Percentiles rank a stretch among this genome's conserved stretches.
Conservation (phyloP, 2,888 invertebrate genomes). For the Pteria penguin region DNA sequence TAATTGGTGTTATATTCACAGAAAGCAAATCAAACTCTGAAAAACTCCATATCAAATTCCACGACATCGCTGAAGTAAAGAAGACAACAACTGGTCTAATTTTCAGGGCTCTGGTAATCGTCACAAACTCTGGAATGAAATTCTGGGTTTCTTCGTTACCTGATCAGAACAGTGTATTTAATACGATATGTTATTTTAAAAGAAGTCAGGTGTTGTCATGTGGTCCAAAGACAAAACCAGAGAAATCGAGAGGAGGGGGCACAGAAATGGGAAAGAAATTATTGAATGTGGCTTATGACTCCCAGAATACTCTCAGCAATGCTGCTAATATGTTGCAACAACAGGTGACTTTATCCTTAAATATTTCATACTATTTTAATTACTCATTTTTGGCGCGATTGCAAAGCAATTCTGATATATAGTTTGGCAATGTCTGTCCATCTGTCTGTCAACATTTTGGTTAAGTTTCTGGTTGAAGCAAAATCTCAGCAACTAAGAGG, state of each 20-base stretch:
- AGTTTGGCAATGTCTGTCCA: too few species aligned
- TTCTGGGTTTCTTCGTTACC: conserved; percentile 70
- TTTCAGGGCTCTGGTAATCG: conserved; percentile 63
- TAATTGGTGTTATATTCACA: conserved; percentile 50
- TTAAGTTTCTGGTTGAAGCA: too few species aligned
- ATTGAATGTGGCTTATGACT: conserved; percentile 62
- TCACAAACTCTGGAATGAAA: conserved; percentile 47
- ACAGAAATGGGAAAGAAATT: conserved; percentile 64
- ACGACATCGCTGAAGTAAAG: conserved; percentile 57
- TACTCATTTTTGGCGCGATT: too few species aligned
- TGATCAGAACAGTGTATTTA: conserved; percentile 58
- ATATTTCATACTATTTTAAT: too few species aligned
- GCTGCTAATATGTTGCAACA: conserved; percentile 59
- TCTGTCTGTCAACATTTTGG: too few species aligned
- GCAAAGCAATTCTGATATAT: too few species aligned
- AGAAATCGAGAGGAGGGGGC: neutral
- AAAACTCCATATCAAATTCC: conserved; percentile 44
- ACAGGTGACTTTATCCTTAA: too few species aligned
- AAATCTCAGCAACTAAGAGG: too few species aligned
- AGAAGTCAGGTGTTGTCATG: conserved; percentile 39
- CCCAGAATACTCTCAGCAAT: conserved; percentile 61
- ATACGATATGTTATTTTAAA: conserved; percentile 63
- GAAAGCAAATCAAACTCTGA: conserved; percentile 20
- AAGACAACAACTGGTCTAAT: conserved; percentile 65
- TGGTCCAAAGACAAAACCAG: neutral